Base-by-base conservation (phyloP, 1,140 invertebrate genomes). In the Cyclargus thomasi region DNA sequence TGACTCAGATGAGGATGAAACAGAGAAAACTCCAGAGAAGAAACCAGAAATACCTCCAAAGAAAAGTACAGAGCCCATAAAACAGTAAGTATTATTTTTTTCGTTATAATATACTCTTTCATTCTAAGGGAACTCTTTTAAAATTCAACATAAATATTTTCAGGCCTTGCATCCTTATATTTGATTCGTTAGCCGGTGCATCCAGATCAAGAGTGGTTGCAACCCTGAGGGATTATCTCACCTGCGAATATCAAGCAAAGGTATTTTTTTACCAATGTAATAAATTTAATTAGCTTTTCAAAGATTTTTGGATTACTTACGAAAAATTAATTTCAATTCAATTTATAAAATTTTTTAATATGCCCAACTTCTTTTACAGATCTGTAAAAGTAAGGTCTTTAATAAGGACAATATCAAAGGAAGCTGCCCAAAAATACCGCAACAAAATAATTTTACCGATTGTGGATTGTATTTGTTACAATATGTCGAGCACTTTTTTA, bases 391-490 rank as follows among this genome's bases (percentile, higher is more conserved):
- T 80, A 93, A 92, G 83, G 74, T 92, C 59, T 97, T 97, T 81
- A 94, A 93, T 35, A 96, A 95, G 85, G 93, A 95, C 78, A 95
- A 94, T 20, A 96, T 97, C 65, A 96, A 95, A 80, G 97, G 97
- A 2, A 93, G 94, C 63, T 94, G 93, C 77, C 95, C 96, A 0
- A 97, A 96, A 92, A 96, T 98, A 68, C 98, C 98, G 18, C 97
- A 99, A 82, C 99, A 99, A 91, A 97, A 95, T 69, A 99, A 99
- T 92, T 98, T 95, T 83, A 97, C 95, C 53, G 99, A 99, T 89
- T 99, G 99, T 92, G 99, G 99, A 2, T 91, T 99, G 6, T 99
- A 97, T 91, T 91, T 99, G 53, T 91, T 99, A 36, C 97, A 99
- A 86, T 99, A 98, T 93, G 97, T 97, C 4, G 97, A 99, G 91